Evolutionary conservation across 2,797 vertebrate genomes (phyloP), one percentile per base, ranked within the genome.

Genomic region (Epinephelus awoara): DNA sequence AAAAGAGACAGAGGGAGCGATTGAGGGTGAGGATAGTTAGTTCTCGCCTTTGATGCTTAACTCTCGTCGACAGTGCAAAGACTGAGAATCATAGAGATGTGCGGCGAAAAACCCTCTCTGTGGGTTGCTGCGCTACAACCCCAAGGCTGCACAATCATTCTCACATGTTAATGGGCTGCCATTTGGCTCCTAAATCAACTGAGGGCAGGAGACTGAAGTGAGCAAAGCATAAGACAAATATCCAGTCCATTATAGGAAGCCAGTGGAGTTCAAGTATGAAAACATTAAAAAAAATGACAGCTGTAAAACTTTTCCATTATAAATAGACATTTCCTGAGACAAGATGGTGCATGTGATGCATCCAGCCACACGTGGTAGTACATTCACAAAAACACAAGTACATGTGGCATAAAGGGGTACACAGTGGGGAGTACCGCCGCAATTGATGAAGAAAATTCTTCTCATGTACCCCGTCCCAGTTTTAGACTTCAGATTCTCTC

Each of bases 1-100:
- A 80, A 90, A 85, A 90, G 86, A 93, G 91, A 93, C 89, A 84
- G 88, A 88, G 89, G 84, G 87, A 89, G 89, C 69, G 77, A 81
- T 73, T 80, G 90, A 89, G 92, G 91, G 92, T 87, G 88, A 91
- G 88, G 87, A 87, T 91, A 92, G 91, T 91, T 93, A 93, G 90
- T 85, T 83, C 88, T 79, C 71, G 77, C 74, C 92, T 94, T 94
- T 94, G 92, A 94, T 94, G 92, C 90, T 93, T 90, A 93, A 93
- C 91, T 93, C 91, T 91, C 70, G 82, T 93, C 84, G 80, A 90
- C 89, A 89, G 83, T 57, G 88, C 84, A 89, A 90, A 91, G 91
- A 88, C 79, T 75, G 87, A 86, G 86, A 92, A 91, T 91, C 89
- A 90, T 77, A 90, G 88, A 88, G 79, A 86, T 88, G 87, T 73